phyloP scores from a whole-genome alignment of 2,888 invertebrate species.

The Eledona agricola region DNA sequence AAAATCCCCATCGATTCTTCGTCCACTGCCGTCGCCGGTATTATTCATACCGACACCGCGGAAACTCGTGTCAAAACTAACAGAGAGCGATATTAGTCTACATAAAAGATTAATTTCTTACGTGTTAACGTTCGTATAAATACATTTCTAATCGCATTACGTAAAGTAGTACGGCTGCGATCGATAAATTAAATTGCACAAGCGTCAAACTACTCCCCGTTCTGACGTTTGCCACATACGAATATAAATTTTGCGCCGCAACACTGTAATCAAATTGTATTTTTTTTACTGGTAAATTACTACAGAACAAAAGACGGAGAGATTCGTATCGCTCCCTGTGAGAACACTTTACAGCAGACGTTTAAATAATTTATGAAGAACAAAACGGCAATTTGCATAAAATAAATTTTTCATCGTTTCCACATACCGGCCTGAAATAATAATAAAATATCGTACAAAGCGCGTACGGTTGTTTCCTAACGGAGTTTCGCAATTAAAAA shows the following conservation, averaged over 20 bases:
- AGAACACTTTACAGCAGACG: constrained; percentile 37
- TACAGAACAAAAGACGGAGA: constrained; percentile 31
- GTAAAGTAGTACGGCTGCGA: constrained; percentile 40
- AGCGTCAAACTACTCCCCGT: not conserved
- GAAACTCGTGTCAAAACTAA: constrained; percentile 43
- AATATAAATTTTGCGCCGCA: constrained; percentile 10
- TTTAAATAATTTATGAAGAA: constrained; percentile 39
- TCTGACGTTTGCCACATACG: not conserved
- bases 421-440: constrained; percentile 31
- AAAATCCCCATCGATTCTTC: constrained; percentile 46
- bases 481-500: too few relatives aligned
- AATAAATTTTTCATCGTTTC: constrained; percentile 37
- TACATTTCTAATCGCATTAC: constrained; percentile 48
- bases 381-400: constrained; percentile 40
- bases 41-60: constrained; percentile 47
- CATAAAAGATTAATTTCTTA: constrained; percentile 52
- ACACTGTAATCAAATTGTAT: constrained; percentile 19
- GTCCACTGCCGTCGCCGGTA: constrained; percentile 28
- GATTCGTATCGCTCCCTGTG: constrained; percentile 38
- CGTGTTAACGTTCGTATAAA: constrained; percentile 47
- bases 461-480: too few relatives aligned
- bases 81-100: constrained; percentile 37
- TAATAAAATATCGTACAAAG: constrained; percentile 29
- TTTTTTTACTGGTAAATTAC: constrained; percentile 12
- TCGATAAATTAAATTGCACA: constrained; percentile 40